Base-by-base conservation (phyloP, 2,113 vertebrate genomes). In the Cervus canadensis region DNA sequence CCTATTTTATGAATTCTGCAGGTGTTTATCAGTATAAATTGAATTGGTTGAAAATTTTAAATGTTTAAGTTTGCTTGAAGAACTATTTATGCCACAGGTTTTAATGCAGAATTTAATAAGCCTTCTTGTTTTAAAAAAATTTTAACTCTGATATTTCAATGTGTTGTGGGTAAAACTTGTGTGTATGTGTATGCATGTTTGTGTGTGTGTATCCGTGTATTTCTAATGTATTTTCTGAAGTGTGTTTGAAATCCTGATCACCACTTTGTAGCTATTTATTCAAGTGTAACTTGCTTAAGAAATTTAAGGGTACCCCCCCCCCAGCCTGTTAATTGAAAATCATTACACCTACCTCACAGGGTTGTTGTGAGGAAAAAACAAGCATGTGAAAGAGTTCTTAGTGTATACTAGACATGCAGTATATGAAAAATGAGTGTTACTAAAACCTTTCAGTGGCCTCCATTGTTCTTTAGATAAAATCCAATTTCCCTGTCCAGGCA, bases 291-390 rank as follows among this genome's bases (percentile, higher is more conserved):
- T 96, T 97, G 56, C 71, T 95, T 97, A 91, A 96, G 82, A 93
- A 94, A 45, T 91, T 88, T 74, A 93, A 96, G 25, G 28, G 25
- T 91, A 6, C 17, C 5, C 28, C 3, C 3, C 52, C 57, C 82
- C 50, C 60, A 62, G 45, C 78, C 81, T 95, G 82, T 94, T 97
- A 97, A 97, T 97, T 97, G 89, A n/a, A 84, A 97, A 48, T 93
- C 56, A 64, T 96, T 95, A 91, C 21, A 97, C 98, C 98, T 98
- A 98, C 98, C 98, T 98, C 98, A 98, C 98, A 98, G 98, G 98
- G 98, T 98, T 98, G 98, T 98, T 98, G 98, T 98, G 98, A 97
- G 98, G 95, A 64, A 95, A 94, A 94, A 79, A 62, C 78, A 93
- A 76, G 83, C 12, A 60, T 67, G 84, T 97, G 91, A 94, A 98